Percentiles rank a stretch among this genome's conserved stretches.
Conservation (phyloP, 2,113 vertebrate genomes). For the Limanda limanda region DNA sequence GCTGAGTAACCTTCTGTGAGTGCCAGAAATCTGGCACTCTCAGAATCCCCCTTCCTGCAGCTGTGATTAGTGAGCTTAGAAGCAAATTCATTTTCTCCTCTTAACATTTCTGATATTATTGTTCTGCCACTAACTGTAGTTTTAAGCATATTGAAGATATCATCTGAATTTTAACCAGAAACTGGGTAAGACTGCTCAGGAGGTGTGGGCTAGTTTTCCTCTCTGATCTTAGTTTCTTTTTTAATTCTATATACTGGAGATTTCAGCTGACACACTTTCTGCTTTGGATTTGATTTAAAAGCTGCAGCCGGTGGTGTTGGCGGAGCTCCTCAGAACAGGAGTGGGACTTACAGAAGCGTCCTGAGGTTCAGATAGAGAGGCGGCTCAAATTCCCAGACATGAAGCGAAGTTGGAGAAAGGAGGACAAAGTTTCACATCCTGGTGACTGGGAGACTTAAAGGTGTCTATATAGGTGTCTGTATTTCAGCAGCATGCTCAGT, state of each 20-base stretch:
- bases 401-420: slow-evolving; percentile 11
- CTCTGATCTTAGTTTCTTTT: too few species aligned
- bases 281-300: slow-evolving; percentile 50
- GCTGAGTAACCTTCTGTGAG: slow-evolving; percentile 45
- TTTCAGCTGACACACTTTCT: slow-evolving; percentile 47
- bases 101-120: slow-evolving; percentile 34
- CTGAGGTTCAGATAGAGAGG: slow-evolving; percentile 37
- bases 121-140: slow-evolving; percentile 32
- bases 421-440: slow-evolving; percentile 30
- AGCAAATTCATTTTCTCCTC: slow-evolving; percentile 15
- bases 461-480: neutral
- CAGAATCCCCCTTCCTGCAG: slow-evolving; percentile 15
- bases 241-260: slow-evolving; percentile 17
- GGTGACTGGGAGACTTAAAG: slow-evolving; percentile 2
- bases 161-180: slow-evolving; percentile 2
- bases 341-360: slow-evolving; percentile 20
- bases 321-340: slow-evolving; percentile 15
- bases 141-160: neutral
- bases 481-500: neutral
- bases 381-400: slow-evolving; percentile 29
- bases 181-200: neutral
- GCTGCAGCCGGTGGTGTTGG: slow-evolving; percentile 32
- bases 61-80: slow-evolving; percentile 34
- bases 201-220: slow-evolving; percentile 5
- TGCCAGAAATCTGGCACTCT: slow-evolving; percentile 34